These are phyloP conservation scores for Lamellibrachia columna DNA, from an alignment of 2,888 invertebrate genomes.

Conservation along the genomic window DNA sequence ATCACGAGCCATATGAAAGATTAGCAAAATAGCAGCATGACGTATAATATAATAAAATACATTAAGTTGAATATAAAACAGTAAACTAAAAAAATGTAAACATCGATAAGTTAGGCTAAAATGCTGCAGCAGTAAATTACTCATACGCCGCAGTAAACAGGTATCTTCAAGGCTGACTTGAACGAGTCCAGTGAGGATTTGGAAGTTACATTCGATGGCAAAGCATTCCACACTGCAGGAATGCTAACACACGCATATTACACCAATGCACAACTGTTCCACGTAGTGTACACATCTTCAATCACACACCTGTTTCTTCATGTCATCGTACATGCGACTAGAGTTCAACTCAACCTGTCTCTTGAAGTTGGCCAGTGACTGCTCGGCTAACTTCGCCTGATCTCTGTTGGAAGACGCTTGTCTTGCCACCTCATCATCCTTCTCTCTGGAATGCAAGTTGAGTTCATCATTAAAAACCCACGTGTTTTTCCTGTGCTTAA, in stretches of 20 bases:
- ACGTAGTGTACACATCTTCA: not conserved
- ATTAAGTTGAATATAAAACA: too few relatives aligned
- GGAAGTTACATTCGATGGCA: too few relatives aligned
- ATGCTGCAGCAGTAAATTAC: too few relatives aligned
- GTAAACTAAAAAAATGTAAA: too few relatives aligned
- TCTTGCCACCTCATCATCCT: constrained; percentile 56
- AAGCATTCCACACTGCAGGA: too few relatives aligned
- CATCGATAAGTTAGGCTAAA: too few relatives aligned
- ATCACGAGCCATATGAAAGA: too few relatives aligned
- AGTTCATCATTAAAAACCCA: not conserved
- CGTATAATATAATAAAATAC: too few relatives aligned
- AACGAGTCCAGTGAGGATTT: too few relatives aligned
- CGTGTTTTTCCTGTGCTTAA: not conserved
- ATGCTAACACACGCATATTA: not conserved
- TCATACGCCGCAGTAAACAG: too few relatives aligned
- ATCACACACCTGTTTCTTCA: constrained; percentile 58
- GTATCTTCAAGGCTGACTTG: too few relatives aligned
- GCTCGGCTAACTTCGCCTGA: constrained; percentile 56
- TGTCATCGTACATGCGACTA: constrained; percentile 59
- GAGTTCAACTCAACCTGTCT: constrained; percentile 61
- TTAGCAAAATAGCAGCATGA: too few relatives aligned
- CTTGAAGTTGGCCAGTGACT: constrained; percentile 60
- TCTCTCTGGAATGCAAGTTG: constrained; percentile 50
- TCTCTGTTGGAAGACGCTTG: constrained; percentile 51
- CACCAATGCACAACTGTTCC: not conserved